phyloP scores from a whole-genome alignment of 2,888 invertebrate genomes.

The Ptychoptera contaminata region DNA sequence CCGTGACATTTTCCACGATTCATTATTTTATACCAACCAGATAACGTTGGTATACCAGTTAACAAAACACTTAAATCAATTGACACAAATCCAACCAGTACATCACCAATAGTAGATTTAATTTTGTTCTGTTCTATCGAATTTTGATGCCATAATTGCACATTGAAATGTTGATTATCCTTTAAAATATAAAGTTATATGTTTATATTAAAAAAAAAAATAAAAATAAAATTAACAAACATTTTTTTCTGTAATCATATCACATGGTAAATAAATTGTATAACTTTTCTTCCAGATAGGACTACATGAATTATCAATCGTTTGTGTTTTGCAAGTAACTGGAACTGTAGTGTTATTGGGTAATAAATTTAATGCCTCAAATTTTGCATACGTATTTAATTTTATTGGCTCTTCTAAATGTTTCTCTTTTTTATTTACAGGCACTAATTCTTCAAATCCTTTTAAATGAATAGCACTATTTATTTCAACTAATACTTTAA shows the following conservation, averaged over 20 bases:
- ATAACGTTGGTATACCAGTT: conserved; percentile 35
- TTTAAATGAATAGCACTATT: conserved; percentile 41
- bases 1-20: conserved; percentile 19
- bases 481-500: conserved; percentile 36
- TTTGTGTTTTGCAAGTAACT: conserved; percentile 23
- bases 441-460: conserved; percentile 14
- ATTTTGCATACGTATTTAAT: no score
- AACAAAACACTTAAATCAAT: conserved; percentile 38
- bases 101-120: conserved; percentile 12
- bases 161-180: no score
- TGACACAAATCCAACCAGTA: conserved; percentile 38
- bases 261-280: conserved; percentile 32
- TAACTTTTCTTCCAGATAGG: conserved; percentile 38
- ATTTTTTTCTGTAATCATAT: conserved; percentile 31
- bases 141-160: no score
- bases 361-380: no score
- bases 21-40: conserved; percentile 48
- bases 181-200: no score
- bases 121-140: no score
- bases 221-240: conserved; percentile 26
- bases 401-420: no score
- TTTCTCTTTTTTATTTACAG: no score
- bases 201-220: background rate
- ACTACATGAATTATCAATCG: conserved; percentile 34
- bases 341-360: no score